phyloP scores from a whole-genome alignment of 2,888 invertebrate genomes.

The Dichetophora obliterata region DNA sequence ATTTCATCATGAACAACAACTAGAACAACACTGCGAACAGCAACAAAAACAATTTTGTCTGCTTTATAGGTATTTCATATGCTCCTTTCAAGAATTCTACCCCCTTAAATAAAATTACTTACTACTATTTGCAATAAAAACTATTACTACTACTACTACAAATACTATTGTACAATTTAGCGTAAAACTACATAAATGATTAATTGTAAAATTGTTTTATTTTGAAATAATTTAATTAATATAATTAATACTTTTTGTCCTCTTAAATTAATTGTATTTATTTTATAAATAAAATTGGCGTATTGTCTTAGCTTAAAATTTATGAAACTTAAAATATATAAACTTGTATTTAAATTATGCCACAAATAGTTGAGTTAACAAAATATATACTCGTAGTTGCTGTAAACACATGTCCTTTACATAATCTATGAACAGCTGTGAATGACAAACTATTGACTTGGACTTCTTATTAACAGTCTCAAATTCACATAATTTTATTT shows the following conservation, averaged over 20 bases:
- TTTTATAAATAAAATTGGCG: not conserved
- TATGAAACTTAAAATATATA: too few relatives aligned
- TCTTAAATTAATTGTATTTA: not conserved
- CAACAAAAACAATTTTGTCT: conserved; percentile 31
- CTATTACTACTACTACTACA: conserved; percentile 24
- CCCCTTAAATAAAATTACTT: not conserved
- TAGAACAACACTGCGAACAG: not conserved
- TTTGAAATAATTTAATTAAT: not conserved
- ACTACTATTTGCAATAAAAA: conserved; percentile 18
- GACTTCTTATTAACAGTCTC: too few relatives aligned
- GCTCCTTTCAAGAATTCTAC: not conserved
- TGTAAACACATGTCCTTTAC: conserved; percentile 3
- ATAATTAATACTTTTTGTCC: not conserved
- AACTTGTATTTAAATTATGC: not conserved
- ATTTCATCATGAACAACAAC: not conserved
- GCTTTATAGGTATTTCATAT: conserved; percentile 37
- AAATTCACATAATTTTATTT: too few relatives aligned
- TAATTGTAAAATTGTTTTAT: conserved; percentile 15
- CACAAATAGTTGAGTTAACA: not conserved
- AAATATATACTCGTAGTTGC: conserved; percentile 1
- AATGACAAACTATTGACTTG: too few relatives aligned
- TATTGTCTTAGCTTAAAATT: not conserved
- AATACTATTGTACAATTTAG: conserved; percentile 31
- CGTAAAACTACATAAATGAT: conserved; percentile 31
- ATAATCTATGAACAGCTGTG: conserved; percentile 1